Evolutionary conservation across 2,113 vertebrate species (phyloP).

Genomic region (Acanthisitta chloris): DNA sequence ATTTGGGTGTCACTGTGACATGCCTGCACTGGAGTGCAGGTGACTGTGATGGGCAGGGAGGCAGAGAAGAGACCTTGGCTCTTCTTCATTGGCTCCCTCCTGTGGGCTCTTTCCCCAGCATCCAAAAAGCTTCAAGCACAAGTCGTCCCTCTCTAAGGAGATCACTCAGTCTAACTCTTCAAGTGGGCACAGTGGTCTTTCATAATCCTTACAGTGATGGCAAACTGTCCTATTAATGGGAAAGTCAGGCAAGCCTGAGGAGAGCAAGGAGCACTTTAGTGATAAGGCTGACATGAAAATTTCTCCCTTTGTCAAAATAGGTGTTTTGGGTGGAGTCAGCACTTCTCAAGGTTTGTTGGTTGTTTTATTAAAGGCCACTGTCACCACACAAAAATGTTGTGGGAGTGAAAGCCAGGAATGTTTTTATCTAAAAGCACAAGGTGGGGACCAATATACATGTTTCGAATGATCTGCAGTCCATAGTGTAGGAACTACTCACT

Average conservation of each 20-base stretch:
- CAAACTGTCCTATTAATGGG: not conserved
- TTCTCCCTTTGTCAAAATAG: not conserved
- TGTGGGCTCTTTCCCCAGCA: not conserved
- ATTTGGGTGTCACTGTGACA: not conserved
- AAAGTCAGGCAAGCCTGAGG: not conserved
- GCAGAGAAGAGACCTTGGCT: not conserved
- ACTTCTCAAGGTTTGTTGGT: not conserved
- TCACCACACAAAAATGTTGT: not conserved
- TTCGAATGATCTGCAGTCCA: not conserved
- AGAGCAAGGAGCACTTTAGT: not conserved
- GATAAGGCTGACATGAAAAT: not conserved
- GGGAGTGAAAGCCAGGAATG: not conserved
- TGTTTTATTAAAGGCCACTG: not conserved
- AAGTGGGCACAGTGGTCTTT: not conserved
- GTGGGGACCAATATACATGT: not conserved
- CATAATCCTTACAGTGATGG: too few relatives aligned
- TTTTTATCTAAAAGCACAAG: not conserved
- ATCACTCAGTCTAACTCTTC: not conserved
- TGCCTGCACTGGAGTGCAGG: not conserved
- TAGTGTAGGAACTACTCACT: not conserved
- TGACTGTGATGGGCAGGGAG: rapidly evolving
- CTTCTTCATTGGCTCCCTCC: not conserved
- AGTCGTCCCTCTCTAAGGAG: not conserved
- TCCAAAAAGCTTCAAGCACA: not conserved
- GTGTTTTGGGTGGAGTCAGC: not conserved